These are phyloP conservation scores for Drosophila melanica DNA, from an alignment of 1,140 invertebrate species.

Conservation along the genomic window DNA sequence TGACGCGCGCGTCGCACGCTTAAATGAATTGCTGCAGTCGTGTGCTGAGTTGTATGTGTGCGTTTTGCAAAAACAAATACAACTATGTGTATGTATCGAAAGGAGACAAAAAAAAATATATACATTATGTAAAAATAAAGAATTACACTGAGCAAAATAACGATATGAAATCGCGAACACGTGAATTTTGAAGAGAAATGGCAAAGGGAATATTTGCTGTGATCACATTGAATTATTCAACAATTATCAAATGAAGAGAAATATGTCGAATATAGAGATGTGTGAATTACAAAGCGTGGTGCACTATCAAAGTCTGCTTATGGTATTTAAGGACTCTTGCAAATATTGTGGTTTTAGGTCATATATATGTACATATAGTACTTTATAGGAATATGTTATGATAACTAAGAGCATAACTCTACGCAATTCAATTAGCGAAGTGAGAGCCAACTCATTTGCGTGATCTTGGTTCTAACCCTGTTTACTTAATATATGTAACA, in stretches of 20 bases:
- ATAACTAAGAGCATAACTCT: too few species aligned
- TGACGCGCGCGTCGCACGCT: conserved; percentile 54
- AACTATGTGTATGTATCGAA: conserved; percentile 26
- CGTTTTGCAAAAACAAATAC: conserved; percentile 38
- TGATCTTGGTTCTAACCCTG: too few species aligned
- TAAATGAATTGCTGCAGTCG: conserved; percentile 66
- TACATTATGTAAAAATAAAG: conserved; percentile 32
- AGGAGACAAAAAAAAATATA: conserved; percentile 26
- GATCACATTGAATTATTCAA: conserved; percentile 49
- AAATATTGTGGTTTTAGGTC: too few species aligned
- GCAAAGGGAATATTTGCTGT: background rate
- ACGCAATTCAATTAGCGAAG: too few species aligned
- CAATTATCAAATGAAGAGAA: conserved; percentile 46
- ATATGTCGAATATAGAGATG: background rate
- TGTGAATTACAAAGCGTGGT: background rate
- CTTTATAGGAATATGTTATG: too few species aligned
- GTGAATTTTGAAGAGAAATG: background rate
- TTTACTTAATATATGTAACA: too few species aligned
- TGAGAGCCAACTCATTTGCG: too few species aligned
- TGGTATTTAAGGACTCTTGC: too few species aligned
- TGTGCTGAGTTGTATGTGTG: conserved; percentile 31
- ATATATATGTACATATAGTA: too few species aligned
- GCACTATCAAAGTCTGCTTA: too few species aligned
- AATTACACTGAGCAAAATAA: conserved; percentile 24
- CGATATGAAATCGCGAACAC: conserved; percentile 3